Evolutionary conservation across 2,888 invertebrate genomes (phyloP), one percentile per base, ranked within the genome.

Genomic region (Macrophya alboannulata): DNA sequence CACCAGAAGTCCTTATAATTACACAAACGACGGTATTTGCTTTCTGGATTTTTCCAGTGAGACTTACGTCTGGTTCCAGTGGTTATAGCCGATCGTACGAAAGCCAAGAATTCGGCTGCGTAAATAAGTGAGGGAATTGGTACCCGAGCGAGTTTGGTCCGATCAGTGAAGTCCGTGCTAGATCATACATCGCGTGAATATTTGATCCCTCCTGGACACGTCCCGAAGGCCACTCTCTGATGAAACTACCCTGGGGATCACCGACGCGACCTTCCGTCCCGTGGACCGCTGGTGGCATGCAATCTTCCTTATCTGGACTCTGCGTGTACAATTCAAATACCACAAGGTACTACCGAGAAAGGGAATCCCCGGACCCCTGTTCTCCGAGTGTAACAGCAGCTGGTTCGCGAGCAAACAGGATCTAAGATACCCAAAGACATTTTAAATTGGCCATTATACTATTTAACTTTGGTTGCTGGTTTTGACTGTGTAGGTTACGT

Each of bases 391-490:
- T n/a, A 81, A 62, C 15, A 79, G 51, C 79, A n/a, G 45, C 79
- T 37, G 79, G 85, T 40, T 81, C 85, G 79, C 59, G 83, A 85
- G 91, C 92, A 93, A 92, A 93, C 90, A 92, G 88, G 91, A 89
- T 92, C 92, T 92, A 91, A 92, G 92, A 90, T 90, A 92, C 92
- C 92, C 89, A 88, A 90, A 91, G 91, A 92, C 92, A 92, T 93
- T 93, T 93, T 93, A 93, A 93, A 93, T 93, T 93, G 93, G 93
- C 93, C 91, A 93, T 93, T 93, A 93, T 93, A 93, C 92, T 93
- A 93, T 93, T 93, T 93, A 93, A 93, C 93, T 93, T 93, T 91
- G 91, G 92, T 92, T 92, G 90, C 90, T 88, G 87, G 82, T 25
- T 5, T 21, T 68, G 15, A 4, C n/a, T 51, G 83, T 68, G 31